phyloP scores from a whole-genome alignment of 2,888 invertebrate genomes.

The Gymnosoma rotundatum region DNA sequence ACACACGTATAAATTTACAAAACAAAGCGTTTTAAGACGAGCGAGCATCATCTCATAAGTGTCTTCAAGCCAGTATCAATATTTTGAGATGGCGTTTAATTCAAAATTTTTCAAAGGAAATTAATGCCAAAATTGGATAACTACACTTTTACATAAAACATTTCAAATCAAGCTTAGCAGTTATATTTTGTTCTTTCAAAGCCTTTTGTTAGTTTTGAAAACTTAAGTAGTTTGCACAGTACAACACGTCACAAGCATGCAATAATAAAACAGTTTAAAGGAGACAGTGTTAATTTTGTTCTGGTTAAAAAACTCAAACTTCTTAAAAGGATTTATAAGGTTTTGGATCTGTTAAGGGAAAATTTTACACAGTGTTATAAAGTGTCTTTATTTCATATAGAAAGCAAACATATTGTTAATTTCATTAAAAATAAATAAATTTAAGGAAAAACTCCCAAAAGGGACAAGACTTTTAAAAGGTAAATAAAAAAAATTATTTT shows the following conservation, averaged over 20 bases:
- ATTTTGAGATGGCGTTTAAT: too few species aligned
- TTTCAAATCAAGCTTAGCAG: background rate
- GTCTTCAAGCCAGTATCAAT: constrained; percentile 14
- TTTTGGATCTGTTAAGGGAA: background rate
- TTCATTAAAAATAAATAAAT: background rate
- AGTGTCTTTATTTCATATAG: constrained; percentile 7
- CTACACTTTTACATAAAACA: background rate
- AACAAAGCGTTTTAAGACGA: constrained; percentile 1
- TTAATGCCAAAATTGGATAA: too few species aligned
- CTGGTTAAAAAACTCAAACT: background rate
- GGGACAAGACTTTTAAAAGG: too few species aligned
- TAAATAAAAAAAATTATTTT: too few species aligned
- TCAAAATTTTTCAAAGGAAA: too few species aligned
- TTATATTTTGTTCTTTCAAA: constrained; percentile 9
- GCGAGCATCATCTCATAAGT: constrained; percentile 1
- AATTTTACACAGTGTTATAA: constrained; percentile 27
- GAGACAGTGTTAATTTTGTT: constrained; percentile 2
- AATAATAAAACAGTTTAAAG: constrained; percentile 32
- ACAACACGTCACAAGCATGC: constrained; percentile 68
- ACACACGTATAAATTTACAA: constrained; percentile 22
- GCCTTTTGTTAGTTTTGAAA: constrained; percentile 26
- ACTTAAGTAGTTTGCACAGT: background rate
- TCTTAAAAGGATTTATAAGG: background rate
- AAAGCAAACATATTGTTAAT: constrained; percentile 4
- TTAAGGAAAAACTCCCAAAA: too few species aligned